These are phyloP conservation scores for Agrotis ipsilon DNA, from an alignment of 2,888 invertebrate genomes.

Conservation along the genomic window DNA sequence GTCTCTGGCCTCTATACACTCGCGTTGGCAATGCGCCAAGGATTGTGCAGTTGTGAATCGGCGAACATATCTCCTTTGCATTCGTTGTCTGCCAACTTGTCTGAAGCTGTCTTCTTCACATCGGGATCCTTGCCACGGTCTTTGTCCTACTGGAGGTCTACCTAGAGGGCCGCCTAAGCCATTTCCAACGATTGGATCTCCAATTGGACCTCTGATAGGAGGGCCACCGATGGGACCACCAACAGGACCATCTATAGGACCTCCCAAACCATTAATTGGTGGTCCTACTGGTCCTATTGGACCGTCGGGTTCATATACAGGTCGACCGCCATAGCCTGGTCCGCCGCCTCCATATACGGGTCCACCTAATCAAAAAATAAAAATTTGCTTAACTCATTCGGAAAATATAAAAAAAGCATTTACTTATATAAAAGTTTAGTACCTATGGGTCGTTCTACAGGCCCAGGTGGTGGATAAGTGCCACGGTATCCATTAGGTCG, in stretches of 20 bases:
- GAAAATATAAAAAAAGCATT: background rate
- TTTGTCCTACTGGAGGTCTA: constrained; percentile 79
- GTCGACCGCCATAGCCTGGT: constrained; percentile 51
- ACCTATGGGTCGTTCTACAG: constrained; percentile 84
- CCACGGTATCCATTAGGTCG: constrained; percentile 90
- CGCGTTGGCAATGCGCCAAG: constrained; percentile 95
- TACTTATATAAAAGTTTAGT: constrained; percentile 47
- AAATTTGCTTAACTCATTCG: background rate
- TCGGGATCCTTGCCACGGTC: constrained; percentile 90
- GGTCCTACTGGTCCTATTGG: constrained; percentile 61
- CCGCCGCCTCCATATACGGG: constrained; percentile 57
- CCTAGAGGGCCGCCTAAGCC: constrained; percentile 81
- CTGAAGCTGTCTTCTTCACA: constrained; percentile 97
- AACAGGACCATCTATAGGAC: constrained; percentile 73
- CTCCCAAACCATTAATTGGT: constrained; percentile 50
- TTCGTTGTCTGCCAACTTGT: constrained; percentile 95
- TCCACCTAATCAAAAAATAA: constrained; percentile 52
- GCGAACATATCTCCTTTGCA: constrained; percentile 95
- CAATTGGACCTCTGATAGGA: constrained; percentile 74
- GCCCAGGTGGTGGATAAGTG: constrained; percentile 85
- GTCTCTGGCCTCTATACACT: constrained; percentile 95
- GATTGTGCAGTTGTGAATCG: constrained; percentile 94
- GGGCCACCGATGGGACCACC: constrained; percentile 80
- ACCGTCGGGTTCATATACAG: constrained; percentile 53
- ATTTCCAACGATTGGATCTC: constrained; percentile 73